These are phyloP conservation scores for Anoncus sp. DNA, from an alignment of 2,888 invertebrate species.

Conservation along the genomic window DNA sequence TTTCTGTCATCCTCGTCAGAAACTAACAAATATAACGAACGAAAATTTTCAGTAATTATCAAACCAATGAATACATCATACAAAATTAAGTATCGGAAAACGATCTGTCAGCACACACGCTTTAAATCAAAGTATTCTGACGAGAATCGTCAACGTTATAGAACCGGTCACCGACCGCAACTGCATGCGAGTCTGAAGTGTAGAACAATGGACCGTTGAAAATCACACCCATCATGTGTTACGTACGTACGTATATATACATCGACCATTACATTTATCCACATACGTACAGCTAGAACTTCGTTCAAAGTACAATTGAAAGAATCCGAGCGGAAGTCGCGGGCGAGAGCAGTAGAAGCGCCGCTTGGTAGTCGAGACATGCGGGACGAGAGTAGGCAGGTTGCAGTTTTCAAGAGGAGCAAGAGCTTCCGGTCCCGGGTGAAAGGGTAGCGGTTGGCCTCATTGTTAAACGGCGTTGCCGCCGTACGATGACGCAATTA, in stretches of 20 bases:
- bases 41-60: not conserved
- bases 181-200: constrained; percentile 48
- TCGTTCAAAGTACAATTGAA: constrained; percentile 71
- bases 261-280: constrained; percentile 9
- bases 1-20: not conserved
- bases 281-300: constrained; percentile 28
- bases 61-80: not conserved
- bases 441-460: constrained; percentile 78
- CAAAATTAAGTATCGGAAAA: not conserved
- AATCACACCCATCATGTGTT: constrained; percentile 49
- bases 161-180: constrained; percentile 49
- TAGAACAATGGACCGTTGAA: constrained; percentile 57
- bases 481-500: constrained; percentile 80
- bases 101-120: too few relatives aligned
- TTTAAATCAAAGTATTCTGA: not conserved
- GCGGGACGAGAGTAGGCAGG: constrained; percentile 58
- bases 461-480: constrained; percentile 78
- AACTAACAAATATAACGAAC: not conserved
- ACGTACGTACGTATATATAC: constrained; percentile 4
- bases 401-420: constrained; percentile 78
- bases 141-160: not conserved
- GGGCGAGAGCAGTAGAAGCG: constrained; percentile 62
- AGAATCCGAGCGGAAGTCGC: constrained; percentile 74
- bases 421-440: constrained; percentile 75
- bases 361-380: constrained; percentile 55